Conservation (phyloP, 2,888 invertebrate species). For the Cantharis nigra region DNA sequence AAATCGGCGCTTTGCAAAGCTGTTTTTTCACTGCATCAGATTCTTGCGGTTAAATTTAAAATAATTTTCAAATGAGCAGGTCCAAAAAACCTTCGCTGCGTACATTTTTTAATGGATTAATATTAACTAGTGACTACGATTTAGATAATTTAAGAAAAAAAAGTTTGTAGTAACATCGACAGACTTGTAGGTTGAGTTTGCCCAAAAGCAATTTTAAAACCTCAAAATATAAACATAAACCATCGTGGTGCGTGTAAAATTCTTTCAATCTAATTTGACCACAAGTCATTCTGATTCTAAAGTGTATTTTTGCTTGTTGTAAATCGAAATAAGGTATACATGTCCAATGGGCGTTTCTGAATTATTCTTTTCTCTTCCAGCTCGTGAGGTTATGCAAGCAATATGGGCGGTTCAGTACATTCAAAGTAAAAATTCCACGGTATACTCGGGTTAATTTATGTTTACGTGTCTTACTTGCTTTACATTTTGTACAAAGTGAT, state of each 20-base stretch:
- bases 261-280: conserved; percentile 40
- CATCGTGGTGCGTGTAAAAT: conserved; percentile 32
- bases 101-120: neutral
- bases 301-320: conserved; percentile 54
- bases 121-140: neutral
- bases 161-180: neutral
- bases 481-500: conserved; percentile 30
- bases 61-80: neutral
- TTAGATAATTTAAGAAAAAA: neutral
- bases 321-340: conserved; percentile 57
- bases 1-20: neutral
- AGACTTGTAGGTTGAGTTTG: conserved; percentile 47
- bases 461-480: conserved; percentile 34
- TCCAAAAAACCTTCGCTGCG: neutral
- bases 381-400: conserved; percentile 59
- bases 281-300: conserved; percentile 44
- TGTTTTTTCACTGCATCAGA: neutral
- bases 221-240: conserved; percentile 49
- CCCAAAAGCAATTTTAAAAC: conserved; percentile 54
- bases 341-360: conserved; percentile 58
- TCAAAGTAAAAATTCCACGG: conserved; percentile 42
- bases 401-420: conserved; percentile 57
- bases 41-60: neutral
- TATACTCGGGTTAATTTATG: conserved; percentile 32
- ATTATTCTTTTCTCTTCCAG: conserved; percentile 58